phyloP scores from a whole-genome alignment of 2,888 invertebrate genomes.

The Dascillus cervinus region DNA sequence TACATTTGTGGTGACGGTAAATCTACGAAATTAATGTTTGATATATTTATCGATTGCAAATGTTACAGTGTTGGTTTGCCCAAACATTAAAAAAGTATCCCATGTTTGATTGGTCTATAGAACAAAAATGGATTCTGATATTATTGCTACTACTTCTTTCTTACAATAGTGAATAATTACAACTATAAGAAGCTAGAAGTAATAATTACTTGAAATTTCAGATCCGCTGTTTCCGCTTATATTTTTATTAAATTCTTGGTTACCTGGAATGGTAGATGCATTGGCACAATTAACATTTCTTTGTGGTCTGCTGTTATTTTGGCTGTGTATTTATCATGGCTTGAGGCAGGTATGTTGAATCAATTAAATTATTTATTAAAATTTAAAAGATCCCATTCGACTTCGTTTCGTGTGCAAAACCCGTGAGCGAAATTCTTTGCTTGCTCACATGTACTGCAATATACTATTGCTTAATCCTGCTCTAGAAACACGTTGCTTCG shows the following conservation, averaged over 20 bases:
- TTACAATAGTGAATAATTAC: slow-evolving; percentile 80
- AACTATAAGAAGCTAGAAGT: not conserved
- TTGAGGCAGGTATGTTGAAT: slow-evolving; percentile 64
- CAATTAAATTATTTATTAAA: too few relatives aligned
- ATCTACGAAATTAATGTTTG: too few relatives aligned
- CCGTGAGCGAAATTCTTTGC: too few relatives aligned
- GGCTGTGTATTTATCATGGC: slow-evolving; percentile 94
- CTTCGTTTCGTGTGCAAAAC: too few relatives aligned
- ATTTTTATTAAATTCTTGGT: slow-evolving; percentile 80
- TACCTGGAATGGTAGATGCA: slow-evolving; percentile 89
- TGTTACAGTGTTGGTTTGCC: slow-evolving; percentile 89
- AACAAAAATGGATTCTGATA: slow-evolving; percentile 92
- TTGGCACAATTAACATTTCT: slow-evolving; percentile 86
- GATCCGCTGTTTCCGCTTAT: slow-evolving; percentile 92
- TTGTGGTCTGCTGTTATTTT: slow-evolving; percentile 80
- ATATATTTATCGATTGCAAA: slow-evolving; percentile 14
- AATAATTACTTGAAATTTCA: slow-evolving; percentile 40
- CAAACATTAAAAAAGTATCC: slow-evolving; percentile 82
- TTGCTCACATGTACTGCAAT: too few relatives aligned
- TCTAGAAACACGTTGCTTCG: too few relatives aligned
- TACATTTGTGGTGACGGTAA: slow-evolving; percentile 52
- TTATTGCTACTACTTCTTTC: slow-evolving; percentile 79
- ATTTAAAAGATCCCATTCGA: too few relatives aligned
- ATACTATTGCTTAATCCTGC: too few relatives aligned
- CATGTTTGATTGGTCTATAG: slow-evolving; percentile 91